Percentiles rank a stretch among this genome's conserved stretches.
Conservation (phyloP, 1,140 invertebrate genomes). For the Thrips palmi region DNA sequence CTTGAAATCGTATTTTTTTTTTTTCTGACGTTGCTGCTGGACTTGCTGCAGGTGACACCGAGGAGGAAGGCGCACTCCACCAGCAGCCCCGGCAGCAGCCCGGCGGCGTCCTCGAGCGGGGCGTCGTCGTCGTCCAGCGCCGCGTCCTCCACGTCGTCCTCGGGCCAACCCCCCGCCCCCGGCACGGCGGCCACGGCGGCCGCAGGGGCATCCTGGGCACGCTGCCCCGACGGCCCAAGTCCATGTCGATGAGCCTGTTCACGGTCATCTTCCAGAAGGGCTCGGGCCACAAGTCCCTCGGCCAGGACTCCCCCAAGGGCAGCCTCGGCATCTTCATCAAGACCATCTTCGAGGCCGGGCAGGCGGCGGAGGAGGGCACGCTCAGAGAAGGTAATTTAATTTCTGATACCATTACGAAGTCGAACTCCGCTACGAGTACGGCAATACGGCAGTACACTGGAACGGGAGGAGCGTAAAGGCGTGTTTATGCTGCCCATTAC, state of each 20-base stretch:
- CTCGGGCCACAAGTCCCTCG: conserved; percentile 40
- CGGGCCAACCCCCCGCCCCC: neutral
- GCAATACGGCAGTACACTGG: too few relatives aligned
- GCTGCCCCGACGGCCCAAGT: conserved; percentile 5
- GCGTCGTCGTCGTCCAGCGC: neutral
- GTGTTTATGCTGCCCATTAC: too few relatives aligned
- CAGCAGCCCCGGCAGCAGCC: too few relatives aligned
- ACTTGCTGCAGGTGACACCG: too few relatives aligned
- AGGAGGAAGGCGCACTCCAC: too few relatives aligned
- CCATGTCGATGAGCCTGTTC: conserved; percentile 10
- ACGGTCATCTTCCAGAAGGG: conserved; percentile 39
- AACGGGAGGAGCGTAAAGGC: too few relatives aligned
- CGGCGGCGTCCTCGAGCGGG: too few relatives aligned
- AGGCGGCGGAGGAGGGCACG: conserved; percentile 44
- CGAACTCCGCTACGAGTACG: too few relatives aligned
- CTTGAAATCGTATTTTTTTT: too few relatives aligned
- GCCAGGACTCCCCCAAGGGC: conserved; percentile 47
- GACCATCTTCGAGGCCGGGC: conserved; percentile 45
- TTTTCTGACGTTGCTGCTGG: too few relatives aligned
- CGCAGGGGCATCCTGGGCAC: neutral
- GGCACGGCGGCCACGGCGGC: neutral
- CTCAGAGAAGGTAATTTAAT: conserved; percentile 47
- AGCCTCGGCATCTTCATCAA: conserved; percentile 56
- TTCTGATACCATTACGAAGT: too few relatives aligned
- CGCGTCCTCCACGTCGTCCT: neutral